Evolutionary conservation across 2,888 invertebrate genomes (phyloP).

Genomic region (Tortrix viridana): DNA sequence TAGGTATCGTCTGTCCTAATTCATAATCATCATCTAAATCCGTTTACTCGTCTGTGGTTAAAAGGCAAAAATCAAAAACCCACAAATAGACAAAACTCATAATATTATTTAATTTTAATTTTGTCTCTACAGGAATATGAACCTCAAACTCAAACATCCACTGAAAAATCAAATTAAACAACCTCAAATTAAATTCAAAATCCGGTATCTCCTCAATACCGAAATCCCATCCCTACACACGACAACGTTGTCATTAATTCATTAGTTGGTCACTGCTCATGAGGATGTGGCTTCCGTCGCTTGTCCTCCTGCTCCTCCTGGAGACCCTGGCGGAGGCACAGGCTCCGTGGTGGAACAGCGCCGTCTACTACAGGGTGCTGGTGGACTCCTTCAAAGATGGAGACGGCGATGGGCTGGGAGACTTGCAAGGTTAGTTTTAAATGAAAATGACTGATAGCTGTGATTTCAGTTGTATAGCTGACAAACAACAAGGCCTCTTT

Average conservation of each 20-base stretch:
- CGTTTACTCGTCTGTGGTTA: no score
- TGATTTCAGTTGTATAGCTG: no score
- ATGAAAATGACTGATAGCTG: not conserved
- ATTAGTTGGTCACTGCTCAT: constrained; percentile 13
- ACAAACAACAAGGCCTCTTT: no score
- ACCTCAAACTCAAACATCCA: no score
- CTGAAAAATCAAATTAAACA: not conserved
- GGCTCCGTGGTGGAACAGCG: constrained; percentile 90
- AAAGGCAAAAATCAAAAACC: no score
- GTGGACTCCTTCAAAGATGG: constrained; percentile 93
- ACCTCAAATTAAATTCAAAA: not conserved
- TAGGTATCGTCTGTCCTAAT: no score
- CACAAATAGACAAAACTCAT: no score
- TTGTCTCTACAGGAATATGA: no score
- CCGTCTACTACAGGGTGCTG: constrained; percentile 92
- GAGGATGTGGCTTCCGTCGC: constrained; percentile 56
- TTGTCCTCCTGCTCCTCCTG: constrained; percentile 50
- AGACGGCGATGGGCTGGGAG: constrained; percentile 93
- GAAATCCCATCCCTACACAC: constrained; percentile 16
- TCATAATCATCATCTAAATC: no score
- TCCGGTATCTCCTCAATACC: not conserved
- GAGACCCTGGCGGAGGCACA: constrained; percentile 40
- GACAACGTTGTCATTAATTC: constrained; percentile 10
- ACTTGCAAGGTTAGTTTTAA: constrained; percentile 86
- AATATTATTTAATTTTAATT: no score